Conservation (phyloP, 2,888 invertebrate genomes). For the Hypena proboscidalis region DNA sequence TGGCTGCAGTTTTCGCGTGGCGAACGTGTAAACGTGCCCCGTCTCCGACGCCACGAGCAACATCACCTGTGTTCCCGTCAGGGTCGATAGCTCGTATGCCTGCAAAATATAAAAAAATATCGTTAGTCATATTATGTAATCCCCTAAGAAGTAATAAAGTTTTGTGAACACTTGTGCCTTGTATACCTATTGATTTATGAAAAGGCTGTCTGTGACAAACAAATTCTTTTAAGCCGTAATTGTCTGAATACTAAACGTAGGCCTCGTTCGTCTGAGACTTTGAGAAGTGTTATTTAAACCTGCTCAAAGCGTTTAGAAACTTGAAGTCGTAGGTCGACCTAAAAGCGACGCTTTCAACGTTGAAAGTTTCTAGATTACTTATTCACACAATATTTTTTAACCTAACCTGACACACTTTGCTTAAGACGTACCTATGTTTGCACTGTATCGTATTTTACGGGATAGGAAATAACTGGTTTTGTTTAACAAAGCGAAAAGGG, state of each 20-base stretch:
- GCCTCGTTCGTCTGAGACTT: constrained; percentile 1
- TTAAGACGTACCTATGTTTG: constrained; percentile 11
- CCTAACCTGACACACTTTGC: constrained; percentile 2
- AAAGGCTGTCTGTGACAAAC: neutral
- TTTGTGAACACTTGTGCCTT: constrained; percentile 42
- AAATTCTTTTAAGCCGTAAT: neutral
- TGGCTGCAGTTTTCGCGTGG: constrained; percentile 98
- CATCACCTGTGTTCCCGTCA: constrained; percentile 99
- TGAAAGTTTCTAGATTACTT: constrained; percentile 10
- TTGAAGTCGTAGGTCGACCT: constrained; percentile 10
- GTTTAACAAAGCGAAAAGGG: constrained; percentile 30
- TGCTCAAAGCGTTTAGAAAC: constrained; percentile 4
- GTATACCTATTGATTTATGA: constrained; percentile 12
- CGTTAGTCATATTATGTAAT: constrained; percentile 17
- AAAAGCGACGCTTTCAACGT: constrained; percentile 4
- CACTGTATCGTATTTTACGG: constrained; percentile 5
- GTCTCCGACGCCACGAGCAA: constrained; percentile 99
- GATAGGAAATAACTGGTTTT: constrained; percentile 24
- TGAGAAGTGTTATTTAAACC: neutral
- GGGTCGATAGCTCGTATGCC: constrained; percentile 99
- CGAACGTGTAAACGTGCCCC: constrained; percentile 99
- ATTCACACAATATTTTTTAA: constrained; percentile 8
- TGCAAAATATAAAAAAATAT: constrained; percentile 72
- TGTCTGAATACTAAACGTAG: constrained; percentile 1
- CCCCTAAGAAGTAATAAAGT: constrained; percentile 41